Percentiles rank a stretch among this genome's conserved stretches.
phyloP scores from a whole-genome alignment of 1,140 invertebrate species.

The Drosophila nebulosa region DNA sequence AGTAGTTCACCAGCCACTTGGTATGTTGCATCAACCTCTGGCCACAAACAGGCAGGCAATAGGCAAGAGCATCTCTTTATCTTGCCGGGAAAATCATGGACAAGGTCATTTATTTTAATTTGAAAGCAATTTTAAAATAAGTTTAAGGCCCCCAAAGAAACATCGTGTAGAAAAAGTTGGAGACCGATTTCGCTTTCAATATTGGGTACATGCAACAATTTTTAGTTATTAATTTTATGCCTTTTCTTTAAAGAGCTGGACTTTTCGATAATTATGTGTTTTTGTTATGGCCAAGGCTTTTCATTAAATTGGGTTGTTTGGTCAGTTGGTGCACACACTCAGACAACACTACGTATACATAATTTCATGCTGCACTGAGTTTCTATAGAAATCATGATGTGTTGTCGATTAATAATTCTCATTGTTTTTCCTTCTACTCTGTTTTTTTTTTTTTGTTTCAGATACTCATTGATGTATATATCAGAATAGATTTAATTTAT shows the following conservation, averaged over 20 bases:
- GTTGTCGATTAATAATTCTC: constrained; percentile 31
- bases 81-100: constrained; percentile 43
- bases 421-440: background rate
- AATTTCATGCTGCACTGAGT: constrained; percentile 73
- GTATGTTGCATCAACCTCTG: constrained; percentile 57
- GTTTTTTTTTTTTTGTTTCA: background rate
- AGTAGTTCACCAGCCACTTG: constrained; percentile 42
- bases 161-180: background rate
- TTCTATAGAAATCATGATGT: constrained; percentile 25
- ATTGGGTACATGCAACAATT: constrained; percentile 58
- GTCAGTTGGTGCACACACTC: constrained; percentile 46
- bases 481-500: background rate
- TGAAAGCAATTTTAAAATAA: constrained; percentile 43
- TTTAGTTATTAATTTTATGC: constrained; percentile 33
- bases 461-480: constrained; percentile 4
- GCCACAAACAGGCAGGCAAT: background rate
- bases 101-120: constrained; percentile 67
- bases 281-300: constrained; percentile 58
- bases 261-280: constrained; percentile 65
- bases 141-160: background rate
- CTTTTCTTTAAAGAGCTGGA: constrained; percentile 24
- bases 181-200: constrained; percentile 68
- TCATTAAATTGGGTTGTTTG: constrained; percentile 70
- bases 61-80: constrained; percentile 38
- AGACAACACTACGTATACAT: constrained; percentile 12